Percentiles rank a stretch among this genome's conserved stretches.
Conservation (phyloP, 2,888 invertebrate genomes). For the Luperina nickerlii region DNA sequence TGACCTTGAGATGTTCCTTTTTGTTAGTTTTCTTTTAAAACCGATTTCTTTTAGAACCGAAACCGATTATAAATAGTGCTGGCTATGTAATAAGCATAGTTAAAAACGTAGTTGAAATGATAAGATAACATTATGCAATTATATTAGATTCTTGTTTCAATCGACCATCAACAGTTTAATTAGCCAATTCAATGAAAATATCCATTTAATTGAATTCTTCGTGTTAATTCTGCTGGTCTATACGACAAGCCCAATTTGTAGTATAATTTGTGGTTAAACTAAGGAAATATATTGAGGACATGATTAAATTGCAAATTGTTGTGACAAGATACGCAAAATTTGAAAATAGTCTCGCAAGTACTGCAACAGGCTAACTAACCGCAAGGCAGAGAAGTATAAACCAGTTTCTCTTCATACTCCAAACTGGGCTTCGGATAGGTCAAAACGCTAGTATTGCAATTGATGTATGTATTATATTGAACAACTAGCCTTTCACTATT, state of each 20-base stretch:
- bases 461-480: background rate
- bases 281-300: background rate
- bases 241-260: background rate
- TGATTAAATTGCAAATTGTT: background rate
- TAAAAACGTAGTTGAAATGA: background rate
- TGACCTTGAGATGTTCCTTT: no score
- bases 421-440: background rate
- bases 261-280: background rate
- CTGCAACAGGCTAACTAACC: background rate
- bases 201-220: background rate
- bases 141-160: background rate
- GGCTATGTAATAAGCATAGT: background rate
- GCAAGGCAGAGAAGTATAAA: background rate
- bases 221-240: background rate
- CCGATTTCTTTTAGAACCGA: background rate
- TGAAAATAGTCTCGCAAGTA: background rate
- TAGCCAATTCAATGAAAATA: background rate
- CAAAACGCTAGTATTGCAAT: background rate
- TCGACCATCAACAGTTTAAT: background rate
- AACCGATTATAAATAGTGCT: background rate
- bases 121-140: conserved; percentile 5
- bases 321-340: background rate
- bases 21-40: background rate
- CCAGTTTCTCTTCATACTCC: background rate
- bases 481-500: no score